Percentiles rank a stretch among this genome's conserved stretches.
Evolutionary conservation across 2,888 invertebrate species (phyloP).

Genomic region (Leptothorax acervorum): DNA sequence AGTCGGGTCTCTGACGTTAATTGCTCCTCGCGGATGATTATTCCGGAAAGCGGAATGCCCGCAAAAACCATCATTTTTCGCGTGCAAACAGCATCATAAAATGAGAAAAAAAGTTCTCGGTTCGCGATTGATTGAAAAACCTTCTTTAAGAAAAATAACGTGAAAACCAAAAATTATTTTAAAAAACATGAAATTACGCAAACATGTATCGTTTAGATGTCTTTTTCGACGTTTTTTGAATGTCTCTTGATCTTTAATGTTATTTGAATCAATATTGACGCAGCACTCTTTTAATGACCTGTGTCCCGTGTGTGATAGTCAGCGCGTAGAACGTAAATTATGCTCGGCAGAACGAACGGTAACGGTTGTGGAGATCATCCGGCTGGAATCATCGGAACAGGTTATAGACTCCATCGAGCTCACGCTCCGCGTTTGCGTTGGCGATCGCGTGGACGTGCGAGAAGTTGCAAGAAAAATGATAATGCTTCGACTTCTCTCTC

Average conservation of each 20-base stretch:
- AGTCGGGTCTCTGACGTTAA: neutral
- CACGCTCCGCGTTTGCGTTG: slow-evolving; percentile 24
- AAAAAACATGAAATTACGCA: neutral
- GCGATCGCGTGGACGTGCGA: slow-evolving; percentile 46
- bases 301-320: slow-evolving; percentile 54
- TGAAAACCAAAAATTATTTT: neutral
- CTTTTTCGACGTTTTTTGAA: neutral
- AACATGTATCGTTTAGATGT: neutral
- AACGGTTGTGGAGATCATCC: slow-evolving; percentile 73
- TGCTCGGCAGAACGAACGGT: slow-evolving; percentile 68
- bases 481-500: slow-evolving; percentile 50
- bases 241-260: neutral
- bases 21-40: neutral
- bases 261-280: slow-evolving; percentile 27
- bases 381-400: slow-evolving; percentile 70
- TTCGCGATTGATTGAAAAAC: neutral
- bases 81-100: neutral
- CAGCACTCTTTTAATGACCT: slow-evolving; percentile 59
- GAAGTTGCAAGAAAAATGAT: slow-evolving; percentile 47
- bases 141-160: neutral
- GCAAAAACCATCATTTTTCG: neutral
- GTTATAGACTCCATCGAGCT: slow-evolving; percentile 60
- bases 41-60: neutral
- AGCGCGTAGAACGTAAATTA: slow-evolving; percentile 68
- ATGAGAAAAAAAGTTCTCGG: neutral